Evolutionary conservation across 2,888 invertebrate species (phyloP).

Genomic region (Erebia aethiops): DNA sequence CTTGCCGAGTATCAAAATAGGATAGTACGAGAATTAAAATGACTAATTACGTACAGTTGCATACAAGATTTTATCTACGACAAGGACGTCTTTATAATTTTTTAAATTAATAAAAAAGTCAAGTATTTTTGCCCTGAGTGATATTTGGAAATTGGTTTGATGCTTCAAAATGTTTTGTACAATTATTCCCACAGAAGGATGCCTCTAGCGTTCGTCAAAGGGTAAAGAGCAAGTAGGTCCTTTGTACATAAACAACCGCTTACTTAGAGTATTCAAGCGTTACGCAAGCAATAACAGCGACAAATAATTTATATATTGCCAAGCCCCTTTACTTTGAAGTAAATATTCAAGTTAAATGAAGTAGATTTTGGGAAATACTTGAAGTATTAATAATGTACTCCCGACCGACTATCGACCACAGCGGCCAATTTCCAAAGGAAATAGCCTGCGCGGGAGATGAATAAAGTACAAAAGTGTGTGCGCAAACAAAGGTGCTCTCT

Average conservation of each 20-base stretch:
- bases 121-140: not conserved
- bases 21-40: too few species aligned
- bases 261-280: constrained; percentile 10
- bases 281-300: constrained; percentile 21
- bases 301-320: constrained; percentile 11
- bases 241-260: constrained; percentile 30
- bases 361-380: not conserved
- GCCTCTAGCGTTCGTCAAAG: constrained; percentile 29
- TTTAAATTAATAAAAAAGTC: too few species aligned
- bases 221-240: constrained; percentile 28
- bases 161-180: constrained; percentile 29
- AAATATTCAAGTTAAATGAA: not conserved
- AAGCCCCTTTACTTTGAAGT: constrained; percentile 5
- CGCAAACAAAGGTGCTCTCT: too few species aligned
- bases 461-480: too few species aligned
- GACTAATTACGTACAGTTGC: too few species aligned
- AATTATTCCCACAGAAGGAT: constrained; percentile 33
- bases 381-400: not conserved
- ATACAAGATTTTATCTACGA: too few species aligned
- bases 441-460: too few species aligned
- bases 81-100: too few species aligned
- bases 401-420: too few species aligned
- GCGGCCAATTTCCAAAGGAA: too few species aligned
- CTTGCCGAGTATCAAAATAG: too few species aligned
- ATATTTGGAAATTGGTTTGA: constrained; percentile 32